A percentile compares a stretch with the other conserved stretches of the same genome.
These are phyloP conservation scores for Canis aureus DNA, from an alignment of 2,113 vertebrate species.

Conservation along the genomic window DNA sequence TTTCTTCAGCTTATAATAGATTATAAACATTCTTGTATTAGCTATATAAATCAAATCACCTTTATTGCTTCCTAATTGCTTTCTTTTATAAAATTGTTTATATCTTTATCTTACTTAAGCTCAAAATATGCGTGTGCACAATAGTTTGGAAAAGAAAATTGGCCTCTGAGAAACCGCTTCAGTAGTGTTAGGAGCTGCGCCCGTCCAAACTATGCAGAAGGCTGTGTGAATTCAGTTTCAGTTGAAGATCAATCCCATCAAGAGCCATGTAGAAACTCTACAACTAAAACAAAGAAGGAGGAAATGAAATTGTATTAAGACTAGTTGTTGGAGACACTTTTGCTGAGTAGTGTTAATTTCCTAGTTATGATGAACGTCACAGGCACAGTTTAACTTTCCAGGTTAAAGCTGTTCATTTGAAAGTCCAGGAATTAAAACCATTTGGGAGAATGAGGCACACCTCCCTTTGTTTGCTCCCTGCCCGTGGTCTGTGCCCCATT, in stretches of 20 bases:
- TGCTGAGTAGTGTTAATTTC: background rate
- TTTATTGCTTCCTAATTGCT: slow-evolving; percentile 49
- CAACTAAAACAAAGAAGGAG: background rate
- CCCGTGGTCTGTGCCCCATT: background rate
- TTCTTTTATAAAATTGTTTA: slow-evolving; percentile 8
- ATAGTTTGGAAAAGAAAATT: slow-evolving; percentile 53
- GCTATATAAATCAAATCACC: slow-evolving; percentile 60
- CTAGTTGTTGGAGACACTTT: background rate
- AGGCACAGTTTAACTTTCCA: background rate
- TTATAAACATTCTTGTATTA: slow-evolving; percentile 71
- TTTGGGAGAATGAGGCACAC: background rate
- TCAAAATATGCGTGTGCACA: background rate
- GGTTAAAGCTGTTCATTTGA: background rate
- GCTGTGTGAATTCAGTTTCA: background rate
- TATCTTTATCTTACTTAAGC: background rate
- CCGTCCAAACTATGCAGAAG: background rate
- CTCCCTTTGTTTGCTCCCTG: background rate
- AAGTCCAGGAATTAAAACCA: background rate
- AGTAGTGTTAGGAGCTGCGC: background rate
- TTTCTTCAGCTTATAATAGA: slow-evolving; percentile 73
- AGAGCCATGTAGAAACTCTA: background rate
- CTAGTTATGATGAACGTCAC: background rate
- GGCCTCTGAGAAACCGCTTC: slow-evolving; percentile 30
- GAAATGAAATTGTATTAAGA: background rate
- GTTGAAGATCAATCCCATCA: background rate